phyloP scores from a whole-genome alignment of 2,888 invertebrate species.

The Argyra leucocephala region DNA sequence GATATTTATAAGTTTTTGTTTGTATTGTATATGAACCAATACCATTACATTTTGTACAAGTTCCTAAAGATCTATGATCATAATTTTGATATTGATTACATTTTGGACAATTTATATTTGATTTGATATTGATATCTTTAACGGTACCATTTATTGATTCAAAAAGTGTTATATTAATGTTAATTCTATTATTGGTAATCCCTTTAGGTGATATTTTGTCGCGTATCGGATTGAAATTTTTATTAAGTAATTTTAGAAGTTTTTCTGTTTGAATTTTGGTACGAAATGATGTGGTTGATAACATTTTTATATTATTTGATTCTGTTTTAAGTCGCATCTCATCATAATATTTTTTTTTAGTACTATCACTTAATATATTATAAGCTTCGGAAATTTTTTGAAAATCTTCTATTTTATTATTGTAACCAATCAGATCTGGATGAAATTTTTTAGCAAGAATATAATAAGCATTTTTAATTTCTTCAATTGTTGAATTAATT shows the following conservation, averaged over 20 bases:
- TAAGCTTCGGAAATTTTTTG: constrained; percentile 98
- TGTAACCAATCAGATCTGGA: constrained; percentile 28
- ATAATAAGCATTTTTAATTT: constrained; percentile 39
- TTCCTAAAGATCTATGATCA: constrained; percentile 30
- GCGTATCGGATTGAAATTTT: too few species aligned
- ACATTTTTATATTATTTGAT: too few species aligned
- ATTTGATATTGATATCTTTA: constrained; percentile 31
- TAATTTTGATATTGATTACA: constrained; percentile 34
- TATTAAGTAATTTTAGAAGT: too few species aligned
- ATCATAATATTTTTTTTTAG: constrained; percentile 57
- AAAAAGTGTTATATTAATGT: constrained; percentile 31
- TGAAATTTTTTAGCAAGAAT: constrained; percentile 39
- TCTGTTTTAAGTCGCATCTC: constrained; percentile 26
- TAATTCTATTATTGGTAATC: constrained; percentile 15
- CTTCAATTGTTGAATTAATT: constrained; percentile 29
- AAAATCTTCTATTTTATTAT: constrained; percentile 30
- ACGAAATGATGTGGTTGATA: too few species aligned
- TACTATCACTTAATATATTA: constrained; percentile 76
- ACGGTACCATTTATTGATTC: constrained; percentile 36
- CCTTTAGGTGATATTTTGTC: too few species aligned
- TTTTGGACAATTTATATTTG: constrained; percentile 32
- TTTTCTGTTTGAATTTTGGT: too few species aligned
- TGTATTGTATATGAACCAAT: constrained; percentile 32
- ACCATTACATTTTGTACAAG: constrained; percentile 37
- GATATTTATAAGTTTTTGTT: constrained; percentile 27